Evolutionary conservation across 2,797 vertebrate genomes (phyloP).

Genomic region (Sternotherus odoratus): DNA sequence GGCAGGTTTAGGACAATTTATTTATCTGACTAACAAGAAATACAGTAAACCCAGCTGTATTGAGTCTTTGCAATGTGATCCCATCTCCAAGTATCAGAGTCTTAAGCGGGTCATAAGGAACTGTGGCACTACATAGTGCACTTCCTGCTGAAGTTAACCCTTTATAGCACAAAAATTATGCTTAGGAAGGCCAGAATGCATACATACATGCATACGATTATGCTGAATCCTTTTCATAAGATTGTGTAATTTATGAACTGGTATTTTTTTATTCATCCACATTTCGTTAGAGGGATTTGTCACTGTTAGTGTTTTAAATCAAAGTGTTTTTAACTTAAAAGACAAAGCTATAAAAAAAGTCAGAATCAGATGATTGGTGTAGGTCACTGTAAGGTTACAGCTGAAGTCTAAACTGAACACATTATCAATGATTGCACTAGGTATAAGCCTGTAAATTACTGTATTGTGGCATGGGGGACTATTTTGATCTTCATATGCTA

Average conservation of each 20-base stretch:
- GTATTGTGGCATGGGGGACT: slow-evolving; percentile 20
- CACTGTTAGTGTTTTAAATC: slow-evolving; percentile 43
- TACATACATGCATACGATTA: neutral
- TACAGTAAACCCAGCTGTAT: neutral
- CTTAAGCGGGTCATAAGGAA: neutral
- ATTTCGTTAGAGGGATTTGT: slow-evolving; percentile 38
- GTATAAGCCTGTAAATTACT: slow-evolving; percentile 53
- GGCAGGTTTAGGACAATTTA: neutral
- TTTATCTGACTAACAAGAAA: neutral
- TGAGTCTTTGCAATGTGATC: neutral
- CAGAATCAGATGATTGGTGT: neutral
- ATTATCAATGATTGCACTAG: slow-evolving; percentile 39
- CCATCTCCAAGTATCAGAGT: neutral
- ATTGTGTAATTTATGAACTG: slow-evolving; percentile 26
- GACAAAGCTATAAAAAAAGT: neutral
- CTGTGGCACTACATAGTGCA: neutral
- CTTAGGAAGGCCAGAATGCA: neutral
- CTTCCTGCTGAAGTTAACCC: neutral
- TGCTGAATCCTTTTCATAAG: slow-evolving; percentile 22
- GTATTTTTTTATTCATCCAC: slow-evolving; percentile 36
- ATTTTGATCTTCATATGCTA: slow-evolving; percentile 58
- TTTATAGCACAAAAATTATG: neutral
- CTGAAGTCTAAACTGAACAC: slow-evolving; percentile 15
- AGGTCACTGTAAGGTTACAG: slow-evolving; percentile 24
- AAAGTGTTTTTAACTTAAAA: slow-evolving; percentile 34